Conservation (phyloP, 2,797 vertebrate species). For the Enoplosus armatus region DNA sequence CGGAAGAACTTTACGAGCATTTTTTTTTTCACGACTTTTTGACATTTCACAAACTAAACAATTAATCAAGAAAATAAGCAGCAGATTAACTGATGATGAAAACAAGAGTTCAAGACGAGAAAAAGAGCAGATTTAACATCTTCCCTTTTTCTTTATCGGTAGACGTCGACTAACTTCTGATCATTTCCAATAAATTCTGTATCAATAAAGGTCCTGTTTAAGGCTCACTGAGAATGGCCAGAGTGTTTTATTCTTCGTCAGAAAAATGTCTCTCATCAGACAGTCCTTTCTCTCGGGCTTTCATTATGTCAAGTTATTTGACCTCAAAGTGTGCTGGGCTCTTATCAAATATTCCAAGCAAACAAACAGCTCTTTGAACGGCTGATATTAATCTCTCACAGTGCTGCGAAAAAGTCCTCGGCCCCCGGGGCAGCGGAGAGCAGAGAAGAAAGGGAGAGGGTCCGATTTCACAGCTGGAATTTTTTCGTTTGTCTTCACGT, state of each 20-base stretch:
- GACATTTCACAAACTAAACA: not conserved
- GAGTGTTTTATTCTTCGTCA: conserved; percentile 31
- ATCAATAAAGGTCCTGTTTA: not conserved
- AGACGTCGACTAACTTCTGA: not conserved
- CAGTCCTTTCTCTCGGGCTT: conserved; percentile 50
- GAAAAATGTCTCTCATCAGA: conserved; percentile 31
- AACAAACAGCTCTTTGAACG: conserved; percentile 77
- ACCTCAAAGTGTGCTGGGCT: conserved; percentile 72
- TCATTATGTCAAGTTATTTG: conserved; percentile 71
- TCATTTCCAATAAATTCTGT: not conserved
- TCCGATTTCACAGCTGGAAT: conserved; percentile 75
- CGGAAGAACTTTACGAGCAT: no score
- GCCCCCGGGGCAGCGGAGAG: conserved; percentile 58
- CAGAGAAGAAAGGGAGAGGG: conserved; percentile 56
- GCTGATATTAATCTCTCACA: conserved; percentile 72
- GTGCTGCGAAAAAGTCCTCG: conserved; percentile 53
- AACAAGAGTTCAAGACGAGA: not conserved
- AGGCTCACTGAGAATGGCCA: not conserved
- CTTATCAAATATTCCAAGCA: conserved; percentile 76
- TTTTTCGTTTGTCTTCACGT: conserved; percentile 66
- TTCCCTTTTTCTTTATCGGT: not conserved
- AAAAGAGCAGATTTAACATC: not conserved
- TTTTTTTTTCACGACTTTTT: not conserved
- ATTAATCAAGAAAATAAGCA: not conserved
- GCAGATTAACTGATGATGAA: not conserved